Base-by-base conservation (phyloP, 2,797 vertebrate genomes). In the Tapera naevia region DNA sequence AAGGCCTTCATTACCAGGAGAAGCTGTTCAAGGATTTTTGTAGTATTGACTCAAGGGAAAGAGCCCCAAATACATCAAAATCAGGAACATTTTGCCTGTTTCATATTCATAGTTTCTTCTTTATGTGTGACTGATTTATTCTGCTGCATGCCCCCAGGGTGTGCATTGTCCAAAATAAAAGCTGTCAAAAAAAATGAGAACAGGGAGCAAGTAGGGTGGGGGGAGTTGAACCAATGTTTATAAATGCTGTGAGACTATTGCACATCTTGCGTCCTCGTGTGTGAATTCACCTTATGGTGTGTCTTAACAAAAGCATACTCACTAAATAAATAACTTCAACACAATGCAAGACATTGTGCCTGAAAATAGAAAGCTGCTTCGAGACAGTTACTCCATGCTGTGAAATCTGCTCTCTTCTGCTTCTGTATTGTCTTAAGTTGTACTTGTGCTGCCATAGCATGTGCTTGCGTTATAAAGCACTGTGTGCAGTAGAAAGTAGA, bases 111-210 rank as follows among this genome's bases (percentile, higher is more conserved):
- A 89, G 90, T 89, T 93, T 89, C 94, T 92, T 97, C 82, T 80
- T 96, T 92, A 86, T 94, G 73, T 95, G 93, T 96, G 91, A 95
- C 93, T 95, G 91, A 97, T 95, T 95, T 95, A 96, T 93, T 92
- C 86, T 56, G 48, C 89, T 93, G 66, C 3, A 2, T 92, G 89
- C 82, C 95, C 86, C 91, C 91, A 86, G 95, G 95, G 95, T 89
- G 83, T 90, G 87, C 91, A 84, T 94, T 96, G 95, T 96, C 92
- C 95, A 94, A 95, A 96, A 93, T 89, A 96, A 97, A 95, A 94
- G 94, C 94, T 93, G 89, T 82, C 94, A 91, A 94, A 95, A 92
- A 91, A 89, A 82, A 90, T 5, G 37, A 91, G 91, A 93, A 83
- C 3, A 30, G 41, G 43, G 92, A 91, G 45, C 57, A 70, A 84